Conservation (phyloP, 1,140 invertebrate species). For the Radopholus similis region DNA sequence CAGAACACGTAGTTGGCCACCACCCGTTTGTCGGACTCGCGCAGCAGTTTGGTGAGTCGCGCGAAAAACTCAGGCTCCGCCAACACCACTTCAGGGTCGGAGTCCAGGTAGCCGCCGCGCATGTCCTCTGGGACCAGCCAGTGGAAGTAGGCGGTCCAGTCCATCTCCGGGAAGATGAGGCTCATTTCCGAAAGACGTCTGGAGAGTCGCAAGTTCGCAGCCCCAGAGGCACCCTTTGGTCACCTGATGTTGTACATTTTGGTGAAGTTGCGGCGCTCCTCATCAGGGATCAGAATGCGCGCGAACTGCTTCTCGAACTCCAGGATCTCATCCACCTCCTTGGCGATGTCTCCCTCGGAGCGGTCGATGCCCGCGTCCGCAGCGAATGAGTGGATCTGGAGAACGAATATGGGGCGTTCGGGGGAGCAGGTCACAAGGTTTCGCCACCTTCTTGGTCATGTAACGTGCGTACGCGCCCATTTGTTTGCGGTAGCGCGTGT, state of each 20-base stretch:
- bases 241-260: too few relatives aligned
- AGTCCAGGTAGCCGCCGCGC: conserved; percentile 38
- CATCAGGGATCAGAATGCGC: conserved; percentile 47
- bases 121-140: conserved; percentile 44
- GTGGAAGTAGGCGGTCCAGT: conserved; percentile 45
- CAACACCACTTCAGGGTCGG: conserved; percentile 45
- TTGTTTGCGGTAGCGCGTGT: conserved; percentile 54
- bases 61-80: conserved; percentile 37
- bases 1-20: conserved; percentile 47
- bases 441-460: conserved; percentile 33
- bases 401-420: background rate
- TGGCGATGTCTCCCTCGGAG: conserved; percentile 28
- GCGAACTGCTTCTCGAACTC: conserved; percentile 55
- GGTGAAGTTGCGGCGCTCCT: conserved; percentile 49
- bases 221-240: background rate
- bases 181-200: conserved; percentile 35
- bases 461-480: conserved; percentile 50
- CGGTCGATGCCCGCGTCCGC: conserved; percentile 36
- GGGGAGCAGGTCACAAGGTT: background rate
- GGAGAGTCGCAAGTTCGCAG: background rate
- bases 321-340: conserved; percentile 36
- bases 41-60: conserved; percentile 28
- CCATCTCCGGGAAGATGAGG: conserved; percentile 26
- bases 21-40: conserved; percentile 29
- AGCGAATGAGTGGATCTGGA: conserved; percentile 38